These are phyloP conservation scores for Myathropa florea DNA, from an alignment of 2,888 invertebrate species.

Conservation along the genomic window DNA sequence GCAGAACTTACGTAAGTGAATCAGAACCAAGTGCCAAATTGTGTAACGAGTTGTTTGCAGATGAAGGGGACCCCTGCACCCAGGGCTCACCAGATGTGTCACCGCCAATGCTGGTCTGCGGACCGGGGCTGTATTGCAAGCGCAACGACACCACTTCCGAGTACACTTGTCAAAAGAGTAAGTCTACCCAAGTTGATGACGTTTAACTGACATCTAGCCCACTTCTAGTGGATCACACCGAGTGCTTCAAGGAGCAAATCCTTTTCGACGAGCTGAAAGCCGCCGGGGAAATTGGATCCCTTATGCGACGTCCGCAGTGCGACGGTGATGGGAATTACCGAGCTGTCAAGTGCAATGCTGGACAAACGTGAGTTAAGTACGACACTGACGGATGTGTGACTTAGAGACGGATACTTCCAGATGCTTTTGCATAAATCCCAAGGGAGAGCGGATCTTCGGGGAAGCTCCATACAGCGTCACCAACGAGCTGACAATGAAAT, in stretches of 20 bases:
- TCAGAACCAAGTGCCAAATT: not conserved
- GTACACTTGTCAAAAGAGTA: slow-evolving; percentile 82
- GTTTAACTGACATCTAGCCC: not conserved
- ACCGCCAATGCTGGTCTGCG: slow-evolving; percentile 83
- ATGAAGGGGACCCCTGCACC: slow-evolving; percentile 82
- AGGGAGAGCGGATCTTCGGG: slow-evolving; percentile 86
- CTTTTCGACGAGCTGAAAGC: slow-evolving; percentile 82
- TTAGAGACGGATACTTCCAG: slow-evolving; percentile 77
- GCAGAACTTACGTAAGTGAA: slow-evolving; percentile 81
- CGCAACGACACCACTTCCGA: slow-evolving; percentile 68
- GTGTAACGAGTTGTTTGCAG: slow-evolving; percentile 76
- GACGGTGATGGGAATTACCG: slow-evolving; percentile 84
- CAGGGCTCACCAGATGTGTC: slow-evolving; percentile 82
- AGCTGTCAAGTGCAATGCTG: slow-evolving; percentile 84
- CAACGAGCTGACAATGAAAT: slow-evolving; percentile 82
- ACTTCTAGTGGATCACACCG: slow-evolving; percentile 69
- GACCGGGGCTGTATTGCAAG: slow-evolving; percentile 78
- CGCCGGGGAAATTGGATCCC: slow-evolving; percentile 82
- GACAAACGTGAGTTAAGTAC: slow-evolving; percentile 83
- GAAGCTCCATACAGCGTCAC: slow-evolving; percentile 82
- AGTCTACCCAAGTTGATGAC: slow-evolving; percentile 73
- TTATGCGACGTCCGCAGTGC: slow-evolving; percentile 84
- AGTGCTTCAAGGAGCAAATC: slow-evolving; percentile 67
- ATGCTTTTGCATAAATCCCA: slow-evolving; percentile 84
- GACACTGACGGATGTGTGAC: not conserved